Evolutionary conservation across 2,797 vertebrate genomes (phyloP), one percentile per base, ranked within the genome.

Genomic region (Phataginus tetradactyla): DNA sequence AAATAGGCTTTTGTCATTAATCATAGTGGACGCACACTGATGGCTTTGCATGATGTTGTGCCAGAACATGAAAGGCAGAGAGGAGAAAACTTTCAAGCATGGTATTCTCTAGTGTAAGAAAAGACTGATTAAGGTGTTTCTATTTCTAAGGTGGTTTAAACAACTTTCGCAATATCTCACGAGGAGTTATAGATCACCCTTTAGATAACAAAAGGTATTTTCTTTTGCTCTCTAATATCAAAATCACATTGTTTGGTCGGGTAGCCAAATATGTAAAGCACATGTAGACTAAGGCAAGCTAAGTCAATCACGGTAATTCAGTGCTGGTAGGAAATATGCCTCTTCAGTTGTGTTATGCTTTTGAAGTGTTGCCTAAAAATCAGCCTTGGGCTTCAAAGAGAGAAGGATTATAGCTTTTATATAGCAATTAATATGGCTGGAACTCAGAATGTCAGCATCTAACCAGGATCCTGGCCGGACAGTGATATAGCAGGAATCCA

Each of bases 341-440:
- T 98, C 98, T 98, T 99, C 98, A 97, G 98, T 98, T 98, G 98
- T 98, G 97, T 97, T 98, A 97, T 97, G 98, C 98, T 99, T 99
- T 99, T 98, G 98, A 99, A 99, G 98, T 99, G 98, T 98, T 99
- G 99, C 98, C 98, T 99, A 99, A 99, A 99, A 99, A 99, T 98
- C 99, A 99, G 98, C 98, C 99, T 98, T 98, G 98, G 97, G 98
- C 99, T 99, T 99, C 99, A 99, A 99, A 99, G 99, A 98, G 98
- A 98, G 97, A 98, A n/a, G 99, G 99, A 99, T 99, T 99, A 99
- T 99, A 99, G 98, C 99, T 99, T 99, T 99, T 99, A 99, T 99
- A 99, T 99, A 99, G 99, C 99, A 99, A 99, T 99, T 99, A 99
- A 99, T 99, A 99, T 99, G 99, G 99, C 99, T 98, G 98, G 99